phyloP scores from a whole-genome alignment of 37 sponge, comb jelly and placozoan genomes.

The Oopsacas minuta region DNA sequence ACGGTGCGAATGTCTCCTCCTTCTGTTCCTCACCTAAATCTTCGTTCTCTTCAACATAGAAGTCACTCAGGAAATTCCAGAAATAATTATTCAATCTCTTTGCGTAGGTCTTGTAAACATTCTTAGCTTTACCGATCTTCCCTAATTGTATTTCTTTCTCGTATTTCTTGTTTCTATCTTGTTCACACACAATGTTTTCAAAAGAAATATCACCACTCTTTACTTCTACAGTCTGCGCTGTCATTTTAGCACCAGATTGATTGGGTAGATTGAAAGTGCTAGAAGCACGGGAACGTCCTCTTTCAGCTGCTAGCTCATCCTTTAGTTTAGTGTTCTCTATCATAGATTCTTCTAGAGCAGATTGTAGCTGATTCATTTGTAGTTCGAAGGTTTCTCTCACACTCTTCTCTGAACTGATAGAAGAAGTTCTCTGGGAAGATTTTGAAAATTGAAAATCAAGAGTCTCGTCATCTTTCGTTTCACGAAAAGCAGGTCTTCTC shows the following conservation, averaged over 20 bases:
- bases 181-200: background rate
- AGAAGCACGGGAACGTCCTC: background rate
- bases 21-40: background rate
- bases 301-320: background rate
- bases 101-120: background rate
- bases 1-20: background rate
- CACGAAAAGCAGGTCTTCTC: background rate
- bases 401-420: background rate
- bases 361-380: background rate
- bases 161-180: background rate
- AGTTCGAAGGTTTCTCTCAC: background rate
- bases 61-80: slow-evolving; percentile 1
- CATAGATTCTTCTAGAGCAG: background rate
- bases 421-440: background rate
- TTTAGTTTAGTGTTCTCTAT: background rate
- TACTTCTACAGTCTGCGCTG: background rate
- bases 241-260: background rate
- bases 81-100: background rate
- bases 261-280: background rate
- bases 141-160: background rate
- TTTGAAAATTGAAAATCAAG: background rate
- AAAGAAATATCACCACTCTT: background rate
- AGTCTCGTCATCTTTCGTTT: background rate
- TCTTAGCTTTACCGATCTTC: background rate
- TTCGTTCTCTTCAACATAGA: background rate